phyloP scores from a whole-genome alignment of 2,888 invertebrate species.

The Ceriagrion tenellum region DNA sequence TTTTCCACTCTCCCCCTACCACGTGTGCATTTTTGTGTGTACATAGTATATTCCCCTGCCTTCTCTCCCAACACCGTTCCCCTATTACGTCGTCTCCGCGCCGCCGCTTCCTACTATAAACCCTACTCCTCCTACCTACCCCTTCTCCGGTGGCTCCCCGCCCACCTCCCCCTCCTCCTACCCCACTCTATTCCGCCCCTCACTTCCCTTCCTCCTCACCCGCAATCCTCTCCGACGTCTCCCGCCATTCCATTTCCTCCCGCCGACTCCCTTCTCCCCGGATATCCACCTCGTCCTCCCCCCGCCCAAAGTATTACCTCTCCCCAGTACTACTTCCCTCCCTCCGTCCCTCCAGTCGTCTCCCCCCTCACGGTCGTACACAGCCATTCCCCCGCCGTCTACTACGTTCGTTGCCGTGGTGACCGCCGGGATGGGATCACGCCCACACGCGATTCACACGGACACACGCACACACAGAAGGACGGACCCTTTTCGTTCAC shows the following conservation, averaged over 20 bases:
- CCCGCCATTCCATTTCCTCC: background rate
- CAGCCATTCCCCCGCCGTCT: constrained; percentile 36
- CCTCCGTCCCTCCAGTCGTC: no score
- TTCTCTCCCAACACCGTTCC: background rate
- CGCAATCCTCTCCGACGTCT: background rate
- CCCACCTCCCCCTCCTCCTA: no score
- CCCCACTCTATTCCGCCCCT: no score
- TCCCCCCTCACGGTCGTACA: background rate
- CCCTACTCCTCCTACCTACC: no score
- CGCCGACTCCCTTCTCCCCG: background rate
- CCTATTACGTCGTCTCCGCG: no score
- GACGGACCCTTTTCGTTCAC: background rate
- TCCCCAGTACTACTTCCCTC: no score
- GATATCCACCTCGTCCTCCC: no score
- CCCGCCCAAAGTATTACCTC: no score
- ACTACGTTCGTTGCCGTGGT: constrained; percentile 49
- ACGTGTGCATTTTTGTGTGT: background rate
- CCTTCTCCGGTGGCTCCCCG: no score
- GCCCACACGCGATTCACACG: background rate
- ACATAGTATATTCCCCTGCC: background rate
- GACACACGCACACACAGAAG: background rate
- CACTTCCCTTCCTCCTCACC: no score
- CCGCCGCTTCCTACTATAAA: no score
- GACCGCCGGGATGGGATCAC: constrained; percentile 64
- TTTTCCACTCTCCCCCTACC: background rate